Base-by-base conservation (phyloP, 2,888 invertebrate species). In the Lithophane socia region DNA sequence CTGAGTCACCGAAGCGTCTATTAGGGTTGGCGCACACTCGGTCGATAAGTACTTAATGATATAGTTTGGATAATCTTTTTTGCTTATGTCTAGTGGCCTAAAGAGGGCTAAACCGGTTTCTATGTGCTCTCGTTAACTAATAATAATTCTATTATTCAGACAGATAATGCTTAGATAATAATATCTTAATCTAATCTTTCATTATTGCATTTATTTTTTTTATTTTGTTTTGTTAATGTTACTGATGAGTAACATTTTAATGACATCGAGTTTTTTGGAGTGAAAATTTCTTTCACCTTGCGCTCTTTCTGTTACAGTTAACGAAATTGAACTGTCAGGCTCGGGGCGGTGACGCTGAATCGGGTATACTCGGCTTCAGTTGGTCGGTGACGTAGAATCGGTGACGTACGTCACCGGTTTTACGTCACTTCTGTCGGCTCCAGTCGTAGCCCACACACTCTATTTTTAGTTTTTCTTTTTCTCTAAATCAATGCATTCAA, bases 1-100 rank as follows among this genome's bases (percentile, higher is more conserved):
- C 92, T 95, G 95, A 95, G 88, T 95, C 95, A 95, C 93, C 92
- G 91, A 89, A 90, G 91, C 90, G 84, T 91, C 89, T 87, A 87
- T 92, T 91, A 94, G 90, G 94, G 88, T 82, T 82, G 87, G 82
- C 86, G 84, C 88, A 92, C 91, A 93, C 90, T 87, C 75, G 65
- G 79, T 80, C 79, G 77, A 82, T 82, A 79, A 80, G 77, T 73
- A 80, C 80, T 65, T 75, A 87, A 86, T 85, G 66, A 85, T 84
- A 85, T 70, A 78, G 69, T 81, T 82, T 67, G 60, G 79, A 70
- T 68, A 64, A 54, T 56, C 42, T 64, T 75, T 77, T 82, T 75
- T 82, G 69, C 54, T 58, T 56, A 16, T 56, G 65, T 69, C 61
- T 60, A 12, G 29, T 63, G n/a, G 49, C 56, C 29, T 72, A 63